Evolutionary conservation across 1,140 invertebrate species (phyloP).

Genomic region (Ptiloglossa arizonensis): DNA sequence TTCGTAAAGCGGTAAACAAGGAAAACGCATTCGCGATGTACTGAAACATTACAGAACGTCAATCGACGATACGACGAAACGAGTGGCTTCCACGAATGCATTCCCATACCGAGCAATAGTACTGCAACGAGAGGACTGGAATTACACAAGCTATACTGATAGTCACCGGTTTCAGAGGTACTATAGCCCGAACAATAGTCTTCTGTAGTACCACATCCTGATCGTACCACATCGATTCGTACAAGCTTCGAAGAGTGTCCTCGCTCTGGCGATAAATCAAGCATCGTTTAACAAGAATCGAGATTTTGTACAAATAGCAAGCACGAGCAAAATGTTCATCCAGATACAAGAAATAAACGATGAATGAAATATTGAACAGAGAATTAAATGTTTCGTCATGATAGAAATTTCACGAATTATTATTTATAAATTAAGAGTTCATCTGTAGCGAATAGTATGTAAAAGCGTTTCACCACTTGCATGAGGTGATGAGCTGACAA

Average conservation of each 20-base stretch:
- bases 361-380: too few species aligned
- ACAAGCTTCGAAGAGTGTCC: constrained; percentile 25
- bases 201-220: constrained; percentile 15
- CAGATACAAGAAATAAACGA: too few species aligned
- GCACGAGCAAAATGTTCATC: too few species aligned
- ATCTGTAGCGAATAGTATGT: too few species aligned
- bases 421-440: too few species aligned
- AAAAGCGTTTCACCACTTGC: constrained; percentile 47
- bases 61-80: too few species aligned
- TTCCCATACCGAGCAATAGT: constrained; percentile 52
- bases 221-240: constrained; percentile 54
- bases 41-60: constrained; percentile 2
- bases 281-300: too few species aligned
- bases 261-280: too few species aligned
- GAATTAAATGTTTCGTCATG: too few species aligned
- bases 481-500: constrained; percentile 66
- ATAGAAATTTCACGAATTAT: too few species aligned
- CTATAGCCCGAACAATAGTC: constrained; percentile 23
- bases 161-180: constrained; percentile 44
- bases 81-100: too few species aligned
- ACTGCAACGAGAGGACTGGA: constrained; percentile 55
- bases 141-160: constrained; percentile 48
- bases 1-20: constrained; percentile 13
- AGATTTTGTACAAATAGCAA: too few species aligned
- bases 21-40: constrained; percentile 23